Conservation (phyloP, 2,888 invertebrate genomes). For the Microctonus hyperodae region DNA sequence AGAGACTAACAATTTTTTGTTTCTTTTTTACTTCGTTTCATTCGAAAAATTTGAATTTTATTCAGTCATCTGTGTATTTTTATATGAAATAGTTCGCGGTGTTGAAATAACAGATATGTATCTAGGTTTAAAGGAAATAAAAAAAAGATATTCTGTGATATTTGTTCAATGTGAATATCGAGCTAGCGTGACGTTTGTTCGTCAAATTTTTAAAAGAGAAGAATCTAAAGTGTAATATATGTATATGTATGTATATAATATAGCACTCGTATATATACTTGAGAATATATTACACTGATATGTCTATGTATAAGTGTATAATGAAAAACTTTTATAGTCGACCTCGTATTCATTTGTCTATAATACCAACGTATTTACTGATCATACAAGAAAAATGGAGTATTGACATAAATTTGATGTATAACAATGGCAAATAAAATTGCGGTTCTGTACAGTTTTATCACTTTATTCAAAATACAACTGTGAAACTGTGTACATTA, state of each 20-base stretch:
- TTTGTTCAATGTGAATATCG: constrained; percentile 15
- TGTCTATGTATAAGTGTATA: neutral
- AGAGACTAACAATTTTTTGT: neutral
- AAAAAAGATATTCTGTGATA: neutral
- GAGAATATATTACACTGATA: too few relatives aligned
- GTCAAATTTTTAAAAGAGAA: neutral
- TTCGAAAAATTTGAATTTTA: constrained; percentile 18
- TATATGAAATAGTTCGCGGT: neutral
- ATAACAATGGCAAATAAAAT: constrained; percentile 46
- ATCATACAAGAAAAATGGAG: constrained; percentile 12
- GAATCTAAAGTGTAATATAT: constrained; percentile 1
- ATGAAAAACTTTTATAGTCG: neutral
- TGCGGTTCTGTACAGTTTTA: constrained; percentile 8
- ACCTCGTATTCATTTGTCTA: constrained; percentile 32
- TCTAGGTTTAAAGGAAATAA: too few relatives aligned
- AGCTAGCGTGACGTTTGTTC: constrained; percentile 10
- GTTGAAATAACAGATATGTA: constrained; percentile 9
- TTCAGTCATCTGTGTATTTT: constrained; percentile 6
- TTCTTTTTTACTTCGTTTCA: neutral
- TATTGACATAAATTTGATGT: constrained; percentile 15
- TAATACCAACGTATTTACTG: constrained; percentile 43
- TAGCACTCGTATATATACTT: too few relatives aligned
- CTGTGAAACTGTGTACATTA: too few relatives aligned
- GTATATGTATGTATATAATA: too few relatives aligned
- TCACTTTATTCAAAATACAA: too few relatives aligned